A percentile compares a stretch with the other conserved stretches of the same genome.
These are phyloP conservation scores for Neoseiulus cucumeris DNA, from an alignment of 1,140 invertebrate species.

Conservation along the genomic window DNA sequence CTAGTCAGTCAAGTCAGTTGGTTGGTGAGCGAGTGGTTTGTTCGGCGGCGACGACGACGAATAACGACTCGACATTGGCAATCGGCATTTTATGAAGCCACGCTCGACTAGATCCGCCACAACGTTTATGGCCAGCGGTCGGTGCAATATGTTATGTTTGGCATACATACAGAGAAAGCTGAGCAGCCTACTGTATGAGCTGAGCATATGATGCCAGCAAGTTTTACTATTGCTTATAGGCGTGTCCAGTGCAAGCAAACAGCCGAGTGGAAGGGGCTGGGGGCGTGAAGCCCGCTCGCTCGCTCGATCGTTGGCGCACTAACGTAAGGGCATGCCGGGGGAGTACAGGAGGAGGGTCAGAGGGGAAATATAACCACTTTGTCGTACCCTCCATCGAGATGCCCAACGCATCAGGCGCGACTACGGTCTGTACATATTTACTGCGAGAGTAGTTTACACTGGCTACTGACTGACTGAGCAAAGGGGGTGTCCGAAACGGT, in stretches of 20 bases:
- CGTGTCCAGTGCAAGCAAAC: background rate
- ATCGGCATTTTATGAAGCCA: background rate
- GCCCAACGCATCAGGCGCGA: too few relatives aligned
- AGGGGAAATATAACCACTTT: too few relatives aligned
- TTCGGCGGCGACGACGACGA: too few relatives aligned
- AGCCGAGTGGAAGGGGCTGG: background rate
- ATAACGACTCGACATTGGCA: background rate
- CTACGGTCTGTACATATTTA: too few relatives aligned
- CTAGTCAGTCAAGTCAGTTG: too few relatives aligned
- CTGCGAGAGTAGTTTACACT: too few relatives aligned
- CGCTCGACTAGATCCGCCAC: background rate
- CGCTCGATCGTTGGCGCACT: background rate
- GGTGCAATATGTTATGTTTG: slow-evolving; percentile 1
- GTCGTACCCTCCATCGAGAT: too few relatives aligned
- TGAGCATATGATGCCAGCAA: background rate
- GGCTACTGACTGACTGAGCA: too few relatives aligned
- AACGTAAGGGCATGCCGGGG: background rate
- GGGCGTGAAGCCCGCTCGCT: background rate
- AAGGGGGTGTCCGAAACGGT: too few relatives aligned
- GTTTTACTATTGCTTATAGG: slow-evolving; percentile 11
- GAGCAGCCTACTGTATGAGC: background rate
- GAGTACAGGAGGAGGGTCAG: too few relatives aligned
- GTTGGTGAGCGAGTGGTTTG: too few relatives aligned
- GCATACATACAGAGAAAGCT: background rate
- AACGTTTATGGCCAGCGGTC: background rate